Evolutionary conservation across 2,113 vertebrate species (phyloP).

Genomic region (Spizaetus ornatus): DNA sequence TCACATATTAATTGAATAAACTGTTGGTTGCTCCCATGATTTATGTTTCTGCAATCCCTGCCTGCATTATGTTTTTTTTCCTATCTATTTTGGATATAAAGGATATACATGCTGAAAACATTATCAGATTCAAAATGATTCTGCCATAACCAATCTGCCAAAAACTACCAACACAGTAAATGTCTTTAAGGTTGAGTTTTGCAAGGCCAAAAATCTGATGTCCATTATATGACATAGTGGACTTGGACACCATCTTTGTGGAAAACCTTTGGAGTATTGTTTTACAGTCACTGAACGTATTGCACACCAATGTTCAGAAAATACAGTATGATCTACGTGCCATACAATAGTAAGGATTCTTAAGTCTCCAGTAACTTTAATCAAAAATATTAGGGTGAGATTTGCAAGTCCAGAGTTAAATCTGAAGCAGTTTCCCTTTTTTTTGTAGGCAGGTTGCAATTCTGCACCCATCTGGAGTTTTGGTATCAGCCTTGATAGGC

Average conservation of each 20-base stretch:
- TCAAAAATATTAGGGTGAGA: neutral
- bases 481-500: neutral
- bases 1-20: neutral
- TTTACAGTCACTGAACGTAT: neutral
- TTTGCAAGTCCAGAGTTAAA: neutral
- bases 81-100: conserved; percentile 17
- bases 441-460: neutral
- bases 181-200: neutral
- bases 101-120: conserved; percentile 50
- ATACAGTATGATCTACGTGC: neutral
- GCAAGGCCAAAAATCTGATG: conserved; percentile 57
- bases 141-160: conserved; percentile 23
- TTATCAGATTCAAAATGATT: conserved; percentile 40
- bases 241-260: neutral
- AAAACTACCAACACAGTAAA: conserved; percentile 48
- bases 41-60: conserved; percentile 31
- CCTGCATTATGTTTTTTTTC: neutral
- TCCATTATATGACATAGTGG: conserved; percentile 50
- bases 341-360: neutral
- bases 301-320: neutral
- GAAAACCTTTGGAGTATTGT: conserved; percentile 30
- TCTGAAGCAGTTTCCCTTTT: neutral
- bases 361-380: neutral
- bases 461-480: neutral
- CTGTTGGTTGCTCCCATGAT: neutral